These are phyloP conservation scores for Penaeus monodon DNA, from an alignment of 2,888 invertebrate species.

Conservation along the genomic window DNA sequence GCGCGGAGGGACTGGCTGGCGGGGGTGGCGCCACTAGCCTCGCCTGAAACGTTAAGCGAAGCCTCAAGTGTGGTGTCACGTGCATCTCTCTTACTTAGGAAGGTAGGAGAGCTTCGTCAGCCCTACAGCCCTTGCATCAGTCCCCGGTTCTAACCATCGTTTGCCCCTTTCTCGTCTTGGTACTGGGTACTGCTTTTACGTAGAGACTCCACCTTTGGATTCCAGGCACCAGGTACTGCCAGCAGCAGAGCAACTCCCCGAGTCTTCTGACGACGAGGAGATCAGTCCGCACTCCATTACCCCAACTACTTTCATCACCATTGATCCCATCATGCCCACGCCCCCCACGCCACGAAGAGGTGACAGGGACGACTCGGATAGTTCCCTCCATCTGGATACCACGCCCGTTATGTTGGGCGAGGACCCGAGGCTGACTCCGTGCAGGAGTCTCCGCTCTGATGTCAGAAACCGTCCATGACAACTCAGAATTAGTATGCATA, in stretches of 20 bases:
- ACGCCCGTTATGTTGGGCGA: constrained; percentile 9
- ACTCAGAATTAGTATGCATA: constrained; percentile 5
- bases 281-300: constrained; percentile 47
- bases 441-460: not conserved
- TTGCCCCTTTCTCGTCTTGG: constrained; percentile 52
- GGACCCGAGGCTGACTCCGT: constrained; percentile 1
- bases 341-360: constrained; percentile 32
- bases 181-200: constrained; percentile 63
- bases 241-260: constrained; percentile 35
- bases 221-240: constrained; percentile 11
- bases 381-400: constrained; percentile 21
- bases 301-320: constrained; percentile 58
- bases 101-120: constrained; percentile 40
- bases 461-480: constrained; percentile 47
- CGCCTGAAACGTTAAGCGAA: constrained; percentile 85
- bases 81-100: constrained; percentile 59
- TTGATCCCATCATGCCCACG: constrained; percentile 62
- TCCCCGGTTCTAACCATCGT: constrained; percentile 44
- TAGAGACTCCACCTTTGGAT: constrained; percentile 58
- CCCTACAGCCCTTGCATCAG: constrained; percentile 37
- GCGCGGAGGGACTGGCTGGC: constrained; percentile 76
- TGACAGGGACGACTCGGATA: constrained; percentile 1
- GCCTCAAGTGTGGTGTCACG: constrained; percentile 83
- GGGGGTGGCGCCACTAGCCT: constrained; percentile 82
- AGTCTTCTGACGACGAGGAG: constrained; percentile 58